Evolutionary conservation across 2,797 vertebrate species (phyloP), one percentile per base, ranked within the genome.

Genomic region (Microctenopoma stevenorrisi): DNA sequence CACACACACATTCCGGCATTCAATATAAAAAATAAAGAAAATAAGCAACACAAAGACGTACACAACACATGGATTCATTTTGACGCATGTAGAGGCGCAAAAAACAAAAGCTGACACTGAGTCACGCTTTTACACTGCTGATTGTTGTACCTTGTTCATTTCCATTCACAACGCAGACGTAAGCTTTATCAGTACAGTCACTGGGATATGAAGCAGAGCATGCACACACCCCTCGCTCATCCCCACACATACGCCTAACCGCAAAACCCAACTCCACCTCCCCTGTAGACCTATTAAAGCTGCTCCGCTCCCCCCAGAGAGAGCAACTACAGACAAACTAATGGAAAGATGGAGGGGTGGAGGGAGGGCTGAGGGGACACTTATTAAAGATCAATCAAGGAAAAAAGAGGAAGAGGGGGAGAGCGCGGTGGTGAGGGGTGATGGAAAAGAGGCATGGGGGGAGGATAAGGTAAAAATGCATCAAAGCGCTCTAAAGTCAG

Each of bases 381-480:
- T 89, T 84, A 92, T 93, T 92, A 93, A 93, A 92, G 88, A 93
- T 92, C 91, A 92, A 88, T 92, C 88, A 89, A 69, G 46, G 38
- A 64, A 75, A 76, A 22, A 58, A 82, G 69, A 78, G 74, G 64
- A 66, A 78, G 77, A 72, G 65, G 64, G 77, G 51, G 60, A 58
- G 30, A 10, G 56, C 55, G 54, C 38, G 63, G 55, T 49, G 65
- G 61, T 57, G 63, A 57, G 55, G 73, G 65, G 55, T 64, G 72
- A 59, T 64, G 68, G 75, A 85, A 74, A 81, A 74, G 37, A 72
- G 68, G 74, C 4, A 52, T 64, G 53, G 44, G 74, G 50, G 81
- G 80, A 81, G 59, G 81, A 75, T 83, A 79, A 75, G 79, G 79
- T 76, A 68, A 70, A 77, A 85, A 85, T 54, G 64, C 68, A 59